Evolutionary conservation across 2,113 vertebrate species (phyloP).

Genomic region (Tyrannus savana): DNA sequence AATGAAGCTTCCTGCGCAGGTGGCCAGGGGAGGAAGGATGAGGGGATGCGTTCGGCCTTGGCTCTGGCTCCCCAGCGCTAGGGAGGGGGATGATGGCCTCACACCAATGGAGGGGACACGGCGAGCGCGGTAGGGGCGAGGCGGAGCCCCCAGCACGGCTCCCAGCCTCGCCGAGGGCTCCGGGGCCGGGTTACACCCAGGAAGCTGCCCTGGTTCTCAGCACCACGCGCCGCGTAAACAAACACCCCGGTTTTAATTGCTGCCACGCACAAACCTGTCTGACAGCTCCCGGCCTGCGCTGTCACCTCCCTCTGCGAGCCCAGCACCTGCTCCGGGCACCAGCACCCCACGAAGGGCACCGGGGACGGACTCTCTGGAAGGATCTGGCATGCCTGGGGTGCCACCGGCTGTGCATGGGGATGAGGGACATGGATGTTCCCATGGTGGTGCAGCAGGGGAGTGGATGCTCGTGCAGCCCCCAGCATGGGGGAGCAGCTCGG

Average conservation of each 20-base stretch:
- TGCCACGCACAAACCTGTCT: slow-evolving; percentile 65
- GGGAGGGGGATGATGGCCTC: not conserved
- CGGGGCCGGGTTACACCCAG: slow-evolving; percentile 26
- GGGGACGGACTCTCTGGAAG: not conserved
- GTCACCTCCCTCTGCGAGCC: slow-evolving; percentile 35
- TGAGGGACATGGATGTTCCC: not conserved
- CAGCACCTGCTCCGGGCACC: slow-evolving; percentile 26
- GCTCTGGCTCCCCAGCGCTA: not conserved
- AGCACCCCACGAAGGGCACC: not conserved
- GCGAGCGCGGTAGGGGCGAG: not conserved
- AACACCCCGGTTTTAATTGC: slow-evolving; percentile 65
- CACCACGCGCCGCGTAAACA: slow-evolving; percentile 44
- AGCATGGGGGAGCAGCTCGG: not conserved
- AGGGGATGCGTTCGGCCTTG: not conserved
- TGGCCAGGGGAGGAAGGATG: slow-evolving; percentile 28
- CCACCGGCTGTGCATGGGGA: not conserved
- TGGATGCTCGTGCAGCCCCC: not conserved
- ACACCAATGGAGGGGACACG: rapidly evolving
- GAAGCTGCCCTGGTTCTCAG: slow-evolving; percentile 62
- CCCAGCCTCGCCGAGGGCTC: not conserved
- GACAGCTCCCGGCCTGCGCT: slow-evolving; percentile 56
- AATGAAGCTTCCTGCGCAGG: slow-evolving; percentile 65
- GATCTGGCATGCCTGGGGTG: not conserved
- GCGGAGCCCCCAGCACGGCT: not conserved
- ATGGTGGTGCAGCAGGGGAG: not conserved